A percentile compares a stretch with the other conserved stretches of the same genome.
These are phyloP conservation scores for Mastacembelus armatus DNA, from an alignment of 2,797 vertebrate species.

Conservation along the genomic window DNA sequence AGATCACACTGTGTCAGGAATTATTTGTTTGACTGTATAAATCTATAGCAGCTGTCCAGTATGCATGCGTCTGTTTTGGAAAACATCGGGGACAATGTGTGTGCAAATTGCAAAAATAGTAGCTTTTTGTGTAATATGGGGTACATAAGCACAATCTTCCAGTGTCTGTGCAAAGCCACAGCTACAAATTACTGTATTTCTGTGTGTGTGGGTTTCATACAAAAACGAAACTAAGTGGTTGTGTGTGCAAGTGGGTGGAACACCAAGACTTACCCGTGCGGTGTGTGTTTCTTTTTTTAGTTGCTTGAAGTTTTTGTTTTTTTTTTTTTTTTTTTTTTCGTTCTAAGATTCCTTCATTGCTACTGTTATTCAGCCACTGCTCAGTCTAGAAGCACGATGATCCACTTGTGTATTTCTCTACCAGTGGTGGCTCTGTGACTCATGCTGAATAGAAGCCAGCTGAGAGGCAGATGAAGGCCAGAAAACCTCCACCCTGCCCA, in stretches of 20 bases:
- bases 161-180: conserved; percentile 13
- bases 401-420: conserved; percentile 27
- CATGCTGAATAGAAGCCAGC: conserved; percentile 51
- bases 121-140: conserved; percentile 1
- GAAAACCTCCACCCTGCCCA: conserved; percentile 52
- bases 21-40: background rate
- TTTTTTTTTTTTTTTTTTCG: background rate
- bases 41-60: background rate
- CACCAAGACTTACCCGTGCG: conserved; percentile 4
- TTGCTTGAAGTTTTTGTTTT: background rate
- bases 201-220: conserved; percentile 29
- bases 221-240: conserved; percentile 28
- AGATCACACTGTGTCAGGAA: background rate
- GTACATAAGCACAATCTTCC: conserved; percentile 4
- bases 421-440: conserved; percentile 66
- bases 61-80: conserved; percentile 1
- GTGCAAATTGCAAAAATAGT: conserved; percentile 4
- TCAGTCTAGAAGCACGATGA: conserved; percentile 36
- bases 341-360: conserved; percentile 1
- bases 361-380: background rate
- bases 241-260: background rate
- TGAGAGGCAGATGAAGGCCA: conserved; percentile 61
- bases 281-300: background rate
- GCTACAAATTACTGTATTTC: conserved; percentile 9
- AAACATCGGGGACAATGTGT: background rate